Percentiles rank a stretch among this genome's conserved stretches.
These are phyloP conservation scores for Axinella damicornis DNA, from an alignment of 37 sponge, comb jelly and placozoan species.

Conservation along the genomic window DNA sequence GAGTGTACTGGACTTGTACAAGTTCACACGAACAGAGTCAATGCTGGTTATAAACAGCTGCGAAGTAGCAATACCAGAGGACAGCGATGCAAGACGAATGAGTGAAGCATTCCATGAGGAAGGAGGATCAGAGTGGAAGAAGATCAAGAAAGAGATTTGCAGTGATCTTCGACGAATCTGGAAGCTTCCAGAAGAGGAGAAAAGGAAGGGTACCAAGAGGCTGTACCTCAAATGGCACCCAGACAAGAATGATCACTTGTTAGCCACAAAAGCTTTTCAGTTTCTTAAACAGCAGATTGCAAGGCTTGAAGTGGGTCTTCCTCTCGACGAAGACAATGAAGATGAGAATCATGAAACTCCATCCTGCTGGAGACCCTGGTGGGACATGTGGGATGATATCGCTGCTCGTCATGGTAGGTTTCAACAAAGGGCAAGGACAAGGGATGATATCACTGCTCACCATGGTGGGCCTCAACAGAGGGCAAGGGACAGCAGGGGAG, in stretches of 20 bases:
- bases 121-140: neutral
- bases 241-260: constrained; percentile 39
- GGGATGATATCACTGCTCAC: constrained; percentile 11
- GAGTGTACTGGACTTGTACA: constrained; percentile 52
- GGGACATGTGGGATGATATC: constrained; percentile 9
- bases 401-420: constrained; percentile 3
- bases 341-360: neutral
- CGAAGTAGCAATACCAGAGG: neutral
- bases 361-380: too few species aligned
- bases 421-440: neutral
- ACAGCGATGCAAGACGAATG: neutral
- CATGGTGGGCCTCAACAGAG: neutral
- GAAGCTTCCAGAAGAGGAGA: constrained; percentile 25
- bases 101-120: constrained; percentile 17
- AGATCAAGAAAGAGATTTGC: constrained; percentile 8
- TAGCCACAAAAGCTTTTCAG: constrained; percentile 53
- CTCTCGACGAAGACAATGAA: constrained; percentile 7
- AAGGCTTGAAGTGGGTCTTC: neutral
- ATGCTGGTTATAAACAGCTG: neutral
- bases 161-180: constrained; percentile 45
- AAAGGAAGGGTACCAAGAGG: constrained; percentile 32
- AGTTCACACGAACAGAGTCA: constrained; percentile 31
- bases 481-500: constrained; percentile 4
- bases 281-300: constrained; percentile 46
- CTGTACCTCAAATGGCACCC: constrained; percentile 67